phyloP scores from a whole-genome alignment of 2,797 vertebrate genomes.

The Eulemur rubriventer region DNA sequence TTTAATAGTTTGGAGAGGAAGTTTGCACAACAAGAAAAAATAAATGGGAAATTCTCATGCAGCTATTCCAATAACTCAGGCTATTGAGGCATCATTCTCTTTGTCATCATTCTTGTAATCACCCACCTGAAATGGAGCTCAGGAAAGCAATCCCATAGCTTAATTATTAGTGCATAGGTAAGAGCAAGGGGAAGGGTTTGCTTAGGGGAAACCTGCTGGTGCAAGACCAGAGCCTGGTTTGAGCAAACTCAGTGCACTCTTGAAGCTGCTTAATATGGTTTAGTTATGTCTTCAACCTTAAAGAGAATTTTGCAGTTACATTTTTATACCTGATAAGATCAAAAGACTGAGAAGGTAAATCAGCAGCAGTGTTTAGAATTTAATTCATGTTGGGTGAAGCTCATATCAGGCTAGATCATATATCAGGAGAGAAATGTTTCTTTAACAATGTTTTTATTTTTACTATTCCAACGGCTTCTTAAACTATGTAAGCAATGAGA shows the following conservation, averaged over 20 bases:
- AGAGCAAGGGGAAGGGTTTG: neutral
- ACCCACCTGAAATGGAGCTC: neutral
- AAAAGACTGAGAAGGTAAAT: neutral
- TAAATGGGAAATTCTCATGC: neutral
- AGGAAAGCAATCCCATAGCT: neutral
- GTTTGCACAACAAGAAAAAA: neutral
- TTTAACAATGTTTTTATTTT: conserved; percentile 25
- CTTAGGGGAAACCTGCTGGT: neutral
- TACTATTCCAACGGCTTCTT: conserved; percentile 22
- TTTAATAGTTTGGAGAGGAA: neutral
- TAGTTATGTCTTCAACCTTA: neutral
- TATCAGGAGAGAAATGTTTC: neutral
- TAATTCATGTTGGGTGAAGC: neutral
- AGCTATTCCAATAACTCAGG: neutral
- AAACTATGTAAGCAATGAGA: conserved; percentile 31
- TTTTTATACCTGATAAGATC: neutral
- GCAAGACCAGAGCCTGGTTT: neutral
- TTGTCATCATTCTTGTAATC: neutral
- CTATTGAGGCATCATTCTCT: neutral
- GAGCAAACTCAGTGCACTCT: neutral
- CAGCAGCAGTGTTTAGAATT: neutral
- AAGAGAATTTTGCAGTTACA: neutral
- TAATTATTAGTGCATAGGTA: neutral
- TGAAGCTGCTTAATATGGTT: neutral
- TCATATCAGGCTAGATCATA: neutral